phyloP scores from a whole-genome alignment of 2,797 vertebrate species.

The Peromyscus aztecus region DNA sequence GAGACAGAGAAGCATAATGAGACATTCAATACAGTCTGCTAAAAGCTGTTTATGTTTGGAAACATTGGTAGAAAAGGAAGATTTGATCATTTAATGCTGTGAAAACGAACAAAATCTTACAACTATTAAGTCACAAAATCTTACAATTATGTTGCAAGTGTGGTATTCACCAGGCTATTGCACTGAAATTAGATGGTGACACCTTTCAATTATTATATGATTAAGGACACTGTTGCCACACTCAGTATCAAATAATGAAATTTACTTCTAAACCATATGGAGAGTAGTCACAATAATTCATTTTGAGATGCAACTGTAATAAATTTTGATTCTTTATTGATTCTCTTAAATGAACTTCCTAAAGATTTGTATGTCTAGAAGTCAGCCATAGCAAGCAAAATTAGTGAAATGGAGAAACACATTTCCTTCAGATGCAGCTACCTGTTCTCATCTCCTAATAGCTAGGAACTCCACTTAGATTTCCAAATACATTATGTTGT shows the following conservation, averaged over 20 bases:
- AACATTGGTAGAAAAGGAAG: constrained; percentile 43
- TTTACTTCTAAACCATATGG: background rate
- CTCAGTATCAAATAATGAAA: background rate
- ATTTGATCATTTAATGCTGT: constrained; percentile 60
- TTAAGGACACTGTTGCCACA: constrained; percentile 48
- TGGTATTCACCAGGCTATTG: background rate
- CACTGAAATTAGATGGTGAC: constrained; percentile 63
- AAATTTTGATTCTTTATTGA: constrained; percentile 11
- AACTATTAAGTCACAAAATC: background rate
- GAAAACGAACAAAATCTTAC: constrained; percentile 32
- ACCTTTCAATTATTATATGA: background rate
- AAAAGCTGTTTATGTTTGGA: constrained; percentile 54
- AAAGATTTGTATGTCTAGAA: background rate
- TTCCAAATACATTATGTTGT: background rate
- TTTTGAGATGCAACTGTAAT: constrained; percentile 44
- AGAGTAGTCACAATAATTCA: background rate
- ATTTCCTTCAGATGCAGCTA: background rate
- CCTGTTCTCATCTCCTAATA: background rate
- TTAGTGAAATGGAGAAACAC: background rate
- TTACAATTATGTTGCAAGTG: background rate
- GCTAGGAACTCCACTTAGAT: background rate
- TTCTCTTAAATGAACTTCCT: background rate
- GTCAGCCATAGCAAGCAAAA: background rate
- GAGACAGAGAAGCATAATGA: constrained; percentile 26
- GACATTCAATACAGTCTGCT: background rate